phyloP scores from a whole-genome alignment of 2,113 vertebrate species.

The Isichthys henryi region DNA sequence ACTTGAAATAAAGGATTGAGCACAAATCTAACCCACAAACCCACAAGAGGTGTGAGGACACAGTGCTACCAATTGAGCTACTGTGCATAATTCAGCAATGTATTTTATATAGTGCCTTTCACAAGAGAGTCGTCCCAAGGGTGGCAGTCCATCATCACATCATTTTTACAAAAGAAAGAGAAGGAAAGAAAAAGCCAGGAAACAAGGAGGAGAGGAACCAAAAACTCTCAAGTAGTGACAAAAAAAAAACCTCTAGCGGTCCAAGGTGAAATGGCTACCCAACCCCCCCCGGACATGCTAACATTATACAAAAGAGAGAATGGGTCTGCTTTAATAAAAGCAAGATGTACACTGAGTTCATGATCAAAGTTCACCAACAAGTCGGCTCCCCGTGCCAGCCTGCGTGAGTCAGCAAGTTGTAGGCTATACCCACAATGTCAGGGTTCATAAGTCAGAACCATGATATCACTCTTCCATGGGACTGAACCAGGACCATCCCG shows the following conservation, averaged over 20 bases:
- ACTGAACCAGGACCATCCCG: neutral
- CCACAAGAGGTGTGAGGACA: neutral
- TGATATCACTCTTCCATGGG: neutral
- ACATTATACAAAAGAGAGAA: neutral
- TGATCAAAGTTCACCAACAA: neutral
- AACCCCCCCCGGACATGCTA: neutral
- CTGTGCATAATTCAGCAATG: neutral
- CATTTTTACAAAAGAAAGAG: neutral
- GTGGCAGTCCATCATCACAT: neutral
- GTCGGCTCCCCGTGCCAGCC: too few species aligned
- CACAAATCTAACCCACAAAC: neutral
- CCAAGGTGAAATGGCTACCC: neutral
- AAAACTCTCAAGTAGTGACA: neutral
- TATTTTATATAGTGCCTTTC: neutral
- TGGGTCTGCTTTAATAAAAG: neutral
- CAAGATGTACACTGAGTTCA: too few species aligned
- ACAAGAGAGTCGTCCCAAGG: neutral
- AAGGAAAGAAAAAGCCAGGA: neutral
- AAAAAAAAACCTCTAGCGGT: neutral
- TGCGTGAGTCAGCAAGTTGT: neutral
- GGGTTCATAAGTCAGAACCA: neutral
- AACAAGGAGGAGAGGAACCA: neutral
- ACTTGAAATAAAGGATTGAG: neutral
- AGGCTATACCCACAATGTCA: neutral
- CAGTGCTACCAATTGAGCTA: neutral